Evolutionary conservation across 2,113 vertebrate species (phyloP), one percentile per base, ranked within the genome.

Genomic region (Nanorana parkeri): DNA sequence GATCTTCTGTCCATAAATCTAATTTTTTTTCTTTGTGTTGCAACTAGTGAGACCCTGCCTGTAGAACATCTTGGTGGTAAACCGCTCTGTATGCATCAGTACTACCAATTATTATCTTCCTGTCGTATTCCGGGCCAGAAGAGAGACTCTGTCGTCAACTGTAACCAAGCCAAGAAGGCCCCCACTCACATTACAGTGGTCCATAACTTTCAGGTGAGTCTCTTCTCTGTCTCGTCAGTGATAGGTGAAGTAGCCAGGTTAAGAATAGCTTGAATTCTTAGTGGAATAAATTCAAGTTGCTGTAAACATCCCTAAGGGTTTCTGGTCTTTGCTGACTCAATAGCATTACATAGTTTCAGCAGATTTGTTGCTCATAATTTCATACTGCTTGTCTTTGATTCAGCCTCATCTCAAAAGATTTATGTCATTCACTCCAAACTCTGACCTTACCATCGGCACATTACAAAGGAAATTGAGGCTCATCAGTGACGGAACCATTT

Each of bases 31-130:
- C 71, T 87, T 68, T 83, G 81, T 87, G 29, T 56, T 52, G 24
- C 47, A 78, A 16, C 68, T 87, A 99, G 98, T 36, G 92, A 97
- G 78, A 96, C 93, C 16, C 89, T 99, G 17, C 96, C 97, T 0
- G 88, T 97, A 58, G 96, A 99, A 86, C 92, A 95, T 85, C 84
- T 99, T 80, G 94, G 94, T 6, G 95, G 95, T 29, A 95, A 95
- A 87, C 96, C 95, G 0, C 94, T 99, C 60, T 99, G 98, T 79
- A 99, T 99, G 98, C 95, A 97, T 89, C 98, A 99, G 92, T 99
- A 99, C 89, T 97, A 97, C 89, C 95, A 97, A 89, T 95, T 99
- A 87, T 91, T 99, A 81, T 98, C 96, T 0, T 99, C 96, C 64
- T 99, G 98, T 85, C 97, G 97, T 1, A 91, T 99, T 76, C 98